These are phyloP conservation scores for Aotus griseimembra DNA, from an alignment of 2,797 vertebrate species.

Conservation along the genomic window DNA sequence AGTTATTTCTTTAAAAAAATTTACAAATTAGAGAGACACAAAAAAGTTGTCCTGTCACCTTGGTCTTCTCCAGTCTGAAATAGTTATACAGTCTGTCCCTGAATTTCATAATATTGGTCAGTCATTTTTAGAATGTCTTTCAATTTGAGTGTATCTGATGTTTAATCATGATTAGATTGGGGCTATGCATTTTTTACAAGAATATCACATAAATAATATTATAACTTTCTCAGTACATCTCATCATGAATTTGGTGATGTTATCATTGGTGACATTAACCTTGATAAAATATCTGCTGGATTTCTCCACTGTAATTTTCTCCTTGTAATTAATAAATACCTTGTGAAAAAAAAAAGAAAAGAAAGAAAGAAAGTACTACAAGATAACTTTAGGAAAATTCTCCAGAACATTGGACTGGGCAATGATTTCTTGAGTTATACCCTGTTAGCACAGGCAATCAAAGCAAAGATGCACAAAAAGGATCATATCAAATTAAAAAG, in stretches of 20 bases:
- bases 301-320: not conserved
- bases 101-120: not conserved
- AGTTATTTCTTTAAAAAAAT: conserved; percentile 31
- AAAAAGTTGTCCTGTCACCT: not conserved
- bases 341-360: not conserved
- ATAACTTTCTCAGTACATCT: not conserved
- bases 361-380: too few relatives aligned
- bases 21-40: not conserved
- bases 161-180: not conserved
- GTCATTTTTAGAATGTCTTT: not conserved
- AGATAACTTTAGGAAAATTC: too few relatives aligned
- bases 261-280: not conserved
- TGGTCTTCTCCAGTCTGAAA: not conserved
- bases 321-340: not conserved
- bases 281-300: not conserved
- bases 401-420: too few relatives aligned
- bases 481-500: too few relatives aligned
- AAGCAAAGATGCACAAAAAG: too few relatives aligned
- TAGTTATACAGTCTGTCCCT: not conserved
- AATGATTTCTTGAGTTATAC: too few relatives aligned
- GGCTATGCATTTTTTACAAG: not conserved
- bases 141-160: not conserved
- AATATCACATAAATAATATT: not conserved
- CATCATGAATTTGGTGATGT: not conserved
- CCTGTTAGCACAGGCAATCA: too few relatives aligned